Conservation (phyloP, 2,113 vertebrate genomes). For the Eulacestoma nigropectus region DNA sequence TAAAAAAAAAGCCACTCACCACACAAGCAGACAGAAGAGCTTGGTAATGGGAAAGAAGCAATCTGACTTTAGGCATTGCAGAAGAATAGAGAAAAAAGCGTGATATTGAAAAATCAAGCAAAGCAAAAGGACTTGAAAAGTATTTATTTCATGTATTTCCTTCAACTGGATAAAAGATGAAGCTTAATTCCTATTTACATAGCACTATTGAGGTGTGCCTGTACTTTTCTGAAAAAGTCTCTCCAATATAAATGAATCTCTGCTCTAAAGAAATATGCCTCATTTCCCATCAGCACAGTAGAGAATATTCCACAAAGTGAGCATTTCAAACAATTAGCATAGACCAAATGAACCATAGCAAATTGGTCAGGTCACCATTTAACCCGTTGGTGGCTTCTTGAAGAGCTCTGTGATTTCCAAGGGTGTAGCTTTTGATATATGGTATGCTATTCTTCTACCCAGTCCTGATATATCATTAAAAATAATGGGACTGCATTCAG, state of each 20-base stretch:
- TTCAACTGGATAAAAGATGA: constrained; percentile 13
- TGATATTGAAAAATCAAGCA: neutral
- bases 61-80: constrained; percentile 32
- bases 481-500: constrained; percentile 56
- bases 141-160: constrained; percentile 9
- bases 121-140: neutral
- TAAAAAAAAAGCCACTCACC: constrained; percentile 28
- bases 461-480: constrained; percentile 55
- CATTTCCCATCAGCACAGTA: constrained; percentile 26
- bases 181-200: constrained; percentile 39
- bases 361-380: constrained; percentile 40
- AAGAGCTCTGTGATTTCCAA: constrained; percentile 47
- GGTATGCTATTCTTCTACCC: constrained; percentile 37
- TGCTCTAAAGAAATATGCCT: constrained; percentile 23
- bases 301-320: constrained; percentile 46
- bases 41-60: constrained; percentile 12
- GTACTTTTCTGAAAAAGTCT: constrained; percentile 11
- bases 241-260: constrained; percentile 8
- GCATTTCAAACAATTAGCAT: constrained; percentile 65
- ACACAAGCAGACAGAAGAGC: constrained; percentile 43
- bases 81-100: neutral
- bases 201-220: neutral
- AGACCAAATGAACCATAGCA: constrained; percentile 50
- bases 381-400: constrained; percentile 45
- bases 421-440: constrained; percentile 25